phyloP scores from a whole-genome alignment of 2,888 invertebrate genomes.

The Aphodius sticticus region DNA sequence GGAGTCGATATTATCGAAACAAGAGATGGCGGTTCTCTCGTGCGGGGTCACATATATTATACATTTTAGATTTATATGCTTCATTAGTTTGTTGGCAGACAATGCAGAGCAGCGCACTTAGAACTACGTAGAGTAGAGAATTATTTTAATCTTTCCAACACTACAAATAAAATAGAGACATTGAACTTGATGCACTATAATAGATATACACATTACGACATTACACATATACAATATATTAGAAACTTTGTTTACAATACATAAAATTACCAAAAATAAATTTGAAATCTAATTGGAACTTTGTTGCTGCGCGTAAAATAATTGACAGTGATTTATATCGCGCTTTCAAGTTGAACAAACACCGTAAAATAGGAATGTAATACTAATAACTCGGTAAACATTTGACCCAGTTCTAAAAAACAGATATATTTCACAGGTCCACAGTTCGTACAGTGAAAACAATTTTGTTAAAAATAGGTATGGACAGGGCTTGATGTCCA shows the following conservation, averaged over 20 bases:
- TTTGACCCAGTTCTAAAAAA: not conserved
- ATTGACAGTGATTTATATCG: not conserved
- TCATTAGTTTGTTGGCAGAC: not conserved
- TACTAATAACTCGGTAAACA: not conserved
- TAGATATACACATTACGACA: not conserved
- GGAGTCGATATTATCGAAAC: too few species aligned
- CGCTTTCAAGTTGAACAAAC: not conserved
- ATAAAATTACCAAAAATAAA: not conserved
- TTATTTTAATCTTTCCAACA: not conserved
- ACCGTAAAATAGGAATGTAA: not conserved
- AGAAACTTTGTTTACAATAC: not conserved
- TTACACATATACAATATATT: not conserved
- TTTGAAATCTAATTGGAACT: not conserved
- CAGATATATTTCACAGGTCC: not conserved
- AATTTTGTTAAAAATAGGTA: not conserved
- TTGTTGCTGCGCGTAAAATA: not conserved
- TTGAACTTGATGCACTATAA: not conserved
- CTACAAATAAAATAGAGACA: not conserved
- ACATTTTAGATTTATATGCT: not conserved
- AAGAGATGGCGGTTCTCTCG: too few species aligned
- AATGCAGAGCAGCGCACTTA: not conserved
- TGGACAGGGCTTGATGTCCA: not conserved
- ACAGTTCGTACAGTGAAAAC: not conserved
- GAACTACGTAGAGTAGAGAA: not conserved
- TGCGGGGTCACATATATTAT: too few species aligned